These are phyloP conservation scores for Vollenhovia emeryi DNA, from an alignment of 1,140 invertebrate species.

Conservation along the genomic window DNA sequence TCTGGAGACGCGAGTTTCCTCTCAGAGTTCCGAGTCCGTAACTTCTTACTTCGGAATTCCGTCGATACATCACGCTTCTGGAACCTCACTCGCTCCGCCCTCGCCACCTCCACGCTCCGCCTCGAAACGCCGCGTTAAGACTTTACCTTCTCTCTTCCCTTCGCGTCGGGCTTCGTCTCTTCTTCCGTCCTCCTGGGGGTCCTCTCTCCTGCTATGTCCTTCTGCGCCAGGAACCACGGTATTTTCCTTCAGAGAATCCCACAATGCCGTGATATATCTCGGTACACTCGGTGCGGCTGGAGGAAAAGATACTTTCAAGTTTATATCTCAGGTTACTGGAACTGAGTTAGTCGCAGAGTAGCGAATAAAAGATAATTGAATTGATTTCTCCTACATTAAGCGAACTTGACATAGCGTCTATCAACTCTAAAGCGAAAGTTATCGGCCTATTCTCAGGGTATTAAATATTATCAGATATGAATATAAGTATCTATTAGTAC, in stretches of 20 bases:
- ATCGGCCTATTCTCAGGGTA: background rate
- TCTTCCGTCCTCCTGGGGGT: constrained; percentile 63
- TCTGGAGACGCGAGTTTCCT: constrained; percentile 67
- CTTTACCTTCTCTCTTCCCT: constrained; percentile 63
- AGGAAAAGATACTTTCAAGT: background rate
- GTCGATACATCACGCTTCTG: constrained; percentile 84
- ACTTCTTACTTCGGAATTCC: constrained; percentile 82
- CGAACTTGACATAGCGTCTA: background rate
- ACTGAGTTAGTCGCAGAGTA: background rate
- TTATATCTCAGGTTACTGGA: background rate
- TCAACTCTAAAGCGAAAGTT: constrained; percentile 2
- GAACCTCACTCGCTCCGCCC: constrained; percentile 80
- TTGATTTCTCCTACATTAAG: background rate
- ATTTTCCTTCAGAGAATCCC: constrained; percentile 15
- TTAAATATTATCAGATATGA: background rate
- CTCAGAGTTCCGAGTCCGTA: constrained; percentile 71
- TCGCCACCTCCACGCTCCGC: constrained; percentile 81
- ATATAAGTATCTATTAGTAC: background rate
- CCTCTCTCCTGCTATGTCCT: constrained; percentile 40
- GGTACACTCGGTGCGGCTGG: background rate
- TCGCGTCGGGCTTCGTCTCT: constrained; percentile 70
- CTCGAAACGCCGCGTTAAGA: constrained; percentile 75
- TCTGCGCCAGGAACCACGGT: constrained; percentile 46
- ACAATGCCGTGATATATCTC: constrained; percentile 25
- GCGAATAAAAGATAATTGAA: background rate